Conservation (phyloP, 2,888 invertebrate genomes). For the Lissocephala sabroskyi region DNA sequence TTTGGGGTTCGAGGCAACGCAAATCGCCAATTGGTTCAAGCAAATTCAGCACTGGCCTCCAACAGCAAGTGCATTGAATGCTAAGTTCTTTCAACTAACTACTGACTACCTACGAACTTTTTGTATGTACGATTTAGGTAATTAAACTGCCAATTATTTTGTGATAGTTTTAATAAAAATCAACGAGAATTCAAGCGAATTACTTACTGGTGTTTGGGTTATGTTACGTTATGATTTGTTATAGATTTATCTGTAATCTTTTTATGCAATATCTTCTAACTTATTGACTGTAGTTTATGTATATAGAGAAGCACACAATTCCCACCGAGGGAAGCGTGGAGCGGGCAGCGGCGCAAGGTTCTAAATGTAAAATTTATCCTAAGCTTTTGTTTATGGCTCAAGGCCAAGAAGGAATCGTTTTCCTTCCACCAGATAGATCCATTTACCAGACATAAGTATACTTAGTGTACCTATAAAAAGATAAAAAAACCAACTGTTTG, state of each 20-base stretch:
- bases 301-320: conserved; percentile 21
- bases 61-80: too few relatives aligned
- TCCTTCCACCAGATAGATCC: too few relatives aligned
- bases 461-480: too few relatives aligned
- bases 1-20: too few relatives aligned
- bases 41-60: too few relatives aligned
- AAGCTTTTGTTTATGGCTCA: conserved; percentile 40
- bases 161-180: conserved; percentile 61
- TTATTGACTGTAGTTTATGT: conserved; percentile 59
- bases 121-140: conserved; percentile 27
- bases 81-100: too few relatives aligned
- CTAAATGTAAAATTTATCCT: conserved; percentile 9
- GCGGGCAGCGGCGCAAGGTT: background rate
- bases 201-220: conserved; percentile 52
- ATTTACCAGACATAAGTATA: too few relatives aligned
- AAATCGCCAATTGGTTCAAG: too few relatives aligned
- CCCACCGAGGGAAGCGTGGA: too few relatives aligned
- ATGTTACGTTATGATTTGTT: conserved; percentile 39
- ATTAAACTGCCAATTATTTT: conserved; percentile 67
- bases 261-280: conserved; percentile 59
- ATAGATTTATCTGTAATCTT: conserved; percentile 24
- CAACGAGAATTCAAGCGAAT: background rate
- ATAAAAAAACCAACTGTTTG: conserved; percentile 42
- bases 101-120: too few relatives aligned
- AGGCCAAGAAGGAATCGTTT: background rate